Evolutionary conservation across 2,888 invertebrate genomes (phyloP).

Genomic region (Latheticus oryzae): DNA sequence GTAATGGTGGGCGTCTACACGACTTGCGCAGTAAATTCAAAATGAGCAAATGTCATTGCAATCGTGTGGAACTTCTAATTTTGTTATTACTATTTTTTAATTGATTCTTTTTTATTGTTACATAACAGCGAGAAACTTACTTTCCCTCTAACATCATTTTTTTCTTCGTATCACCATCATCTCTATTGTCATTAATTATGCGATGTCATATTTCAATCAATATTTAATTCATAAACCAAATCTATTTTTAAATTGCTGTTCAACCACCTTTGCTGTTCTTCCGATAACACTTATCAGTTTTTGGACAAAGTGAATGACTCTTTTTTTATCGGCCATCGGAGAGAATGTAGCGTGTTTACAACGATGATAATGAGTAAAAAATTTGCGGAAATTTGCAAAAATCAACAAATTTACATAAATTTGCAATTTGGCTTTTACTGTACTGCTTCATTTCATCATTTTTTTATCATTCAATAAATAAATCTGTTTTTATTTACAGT

Average conservation of each 20-base stretch:
- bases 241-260: conserved; percentile 38
- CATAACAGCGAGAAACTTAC: no score
- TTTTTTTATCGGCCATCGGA: conserved; percentile 12
- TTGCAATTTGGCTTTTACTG: no score
- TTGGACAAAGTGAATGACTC: conserved; percentile 39
- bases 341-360: neutral
- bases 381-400: neutral
- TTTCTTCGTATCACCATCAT: no score
- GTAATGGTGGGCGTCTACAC: conserved; percentile 63
- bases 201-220: conserved; percentile 22
- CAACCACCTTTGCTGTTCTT: conserved; percentile 35
- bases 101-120: no score
- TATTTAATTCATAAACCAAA: conserved; percentile 36
- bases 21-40: conserved; percentile 57
- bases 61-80: conserved; percentile 41
- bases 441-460: no score
- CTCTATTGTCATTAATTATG: no score
- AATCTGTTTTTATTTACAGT: no score
- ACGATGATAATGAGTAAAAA: no score
- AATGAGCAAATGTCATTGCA: conserved; percentile 51
- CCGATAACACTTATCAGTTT: conserved; percentile 41
- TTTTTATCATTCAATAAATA: no score
- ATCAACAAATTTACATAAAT: neutral
- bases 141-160: no score
- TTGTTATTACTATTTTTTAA: conserved; percentile 37